Conservation (phyloP, 2,113 vertebrate species). For the Erinaceus europaeus region DNA sequence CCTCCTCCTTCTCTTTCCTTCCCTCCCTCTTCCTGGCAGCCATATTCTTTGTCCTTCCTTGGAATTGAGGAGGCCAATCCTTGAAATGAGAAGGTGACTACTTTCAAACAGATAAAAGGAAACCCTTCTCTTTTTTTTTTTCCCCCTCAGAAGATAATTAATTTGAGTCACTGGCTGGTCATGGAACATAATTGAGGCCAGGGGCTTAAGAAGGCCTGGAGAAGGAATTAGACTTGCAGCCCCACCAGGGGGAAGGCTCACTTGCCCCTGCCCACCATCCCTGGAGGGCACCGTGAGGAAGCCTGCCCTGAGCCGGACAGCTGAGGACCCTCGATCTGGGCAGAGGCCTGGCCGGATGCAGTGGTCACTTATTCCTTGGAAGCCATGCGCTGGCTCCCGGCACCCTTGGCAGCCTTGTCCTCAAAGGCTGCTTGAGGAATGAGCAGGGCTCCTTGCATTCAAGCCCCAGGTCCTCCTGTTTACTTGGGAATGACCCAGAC, state of each 20-base stretch:
- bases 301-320: background rate
- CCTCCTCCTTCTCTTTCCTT: background rate
- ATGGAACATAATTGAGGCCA: conserved; percentile 54
- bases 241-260: background rate
- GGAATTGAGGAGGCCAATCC: conserved; percentile 31
- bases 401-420: background rate
- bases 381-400: background rate
- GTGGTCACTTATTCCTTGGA: background rate
- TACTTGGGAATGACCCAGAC: background rate
- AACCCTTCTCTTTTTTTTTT: conserved; percentile 59
- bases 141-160: conserved; percentile 64
- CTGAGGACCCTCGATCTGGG: background rate
- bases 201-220: conserved; percentile 48
- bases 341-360: background rate
- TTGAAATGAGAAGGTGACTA: conserved; percentile 72
- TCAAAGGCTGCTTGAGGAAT: background rate
- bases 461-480: background rate
- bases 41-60: conserved; percentile 64
- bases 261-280: background rate
- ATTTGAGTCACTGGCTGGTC: conserved; percentile 63
- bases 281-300: background rate
- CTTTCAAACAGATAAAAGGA: conserved; percentile 66
- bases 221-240: conserved; percentile 65
- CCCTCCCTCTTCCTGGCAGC: background rate
- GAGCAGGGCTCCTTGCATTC: background rate